Conservation (phyloP, 2,888 invertebrate genomes). For the Temnothorax unifasciatus region DNA sequence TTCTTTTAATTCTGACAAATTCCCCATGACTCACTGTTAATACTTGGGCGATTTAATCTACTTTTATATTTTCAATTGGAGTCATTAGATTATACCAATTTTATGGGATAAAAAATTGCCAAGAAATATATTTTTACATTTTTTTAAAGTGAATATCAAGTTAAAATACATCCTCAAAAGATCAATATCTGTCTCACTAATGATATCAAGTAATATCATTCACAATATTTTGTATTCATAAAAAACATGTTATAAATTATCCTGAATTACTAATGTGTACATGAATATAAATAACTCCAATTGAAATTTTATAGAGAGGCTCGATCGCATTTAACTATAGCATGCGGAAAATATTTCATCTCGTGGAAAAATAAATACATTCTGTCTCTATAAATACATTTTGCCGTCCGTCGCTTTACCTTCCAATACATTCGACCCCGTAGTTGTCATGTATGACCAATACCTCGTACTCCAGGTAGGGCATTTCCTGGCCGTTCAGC, state of each 20-base stretch:
- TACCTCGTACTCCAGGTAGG: conserved; percentile 81
- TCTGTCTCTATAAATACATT: background rate
- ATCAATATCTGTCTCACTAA: background rate
- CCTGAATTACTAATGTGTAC: background rate
- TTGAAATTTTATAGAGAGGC: background rate
- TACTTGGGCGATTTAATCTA: background rate
- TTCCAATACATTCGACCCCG: conserved; percentile 75
- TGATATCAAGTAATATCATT: background rate
- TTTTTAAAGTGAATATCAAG: background rate
- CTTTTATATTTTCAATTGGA: conserved; percentile 7
- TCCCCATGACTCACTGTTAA: conserved; percentile 3
- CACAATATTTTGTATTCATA: background rate
- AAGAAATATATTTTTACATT: background rate
- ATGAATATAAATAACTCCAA: background rate
- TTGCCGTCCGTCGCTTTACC: conserved; percentile 66
- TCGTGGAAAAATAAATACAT: conserved; percentile 63
- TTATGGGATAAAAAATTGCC: background rate
- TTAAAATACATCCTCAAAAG: background rate
- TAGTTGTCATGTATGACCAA: conserved; percentile 78
- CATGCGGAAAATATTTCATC: background rate
- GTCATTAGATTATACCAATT: background rate
- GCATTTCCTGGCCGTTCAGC: conserved; percentile 75
- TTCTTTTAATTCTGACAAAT: conserved; percentile 1
- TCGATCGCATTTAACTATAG: background rate
- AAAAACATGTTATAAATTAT: background rate